A percentile compares a stretch with the other conserved stretches of the same genome.
phyloP scores from a whole-genome alignment of 2,888 invertebrate genomes.

The Hedychridium roseum region DNA sequence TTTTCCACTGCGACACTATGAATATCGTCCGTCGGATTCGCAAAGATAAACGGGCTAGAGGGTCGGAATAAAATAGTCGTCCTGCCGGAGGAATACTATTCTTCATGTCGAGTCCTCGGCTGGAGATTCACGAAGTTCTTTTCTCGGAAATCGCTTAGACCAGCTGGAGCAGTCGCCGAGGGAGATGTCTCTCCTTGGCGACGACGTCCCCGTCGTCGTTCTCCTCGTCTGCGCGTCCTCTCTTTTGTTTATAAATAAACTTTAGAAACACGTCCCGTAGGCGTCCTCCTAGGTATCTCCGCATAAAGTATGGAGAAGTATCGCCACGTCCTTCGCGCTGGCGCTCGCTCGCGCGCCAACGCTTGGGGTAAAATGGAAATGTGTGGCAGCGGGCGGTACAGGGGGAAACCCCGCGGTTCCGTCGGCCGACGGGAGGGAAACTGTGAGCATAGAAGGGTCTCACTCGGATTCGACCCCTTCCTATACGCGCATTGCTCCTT shows the following conservation, averaged over 20 bases:
- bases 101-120: conserved; percentile 8
- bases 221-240: neutral
- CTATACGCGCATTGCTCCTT: no score
- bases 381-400: conserved; percentile 48
- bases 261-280: conserved; percentile 8
- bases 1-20: no score
- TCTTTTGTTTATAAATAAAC: conserved; percentile 37
- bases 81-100: conserved; percentile 13
- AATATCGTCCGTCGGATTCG: no score
- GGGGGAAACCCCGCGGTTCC: conserved; percentile 51
- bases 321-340: conserved; percentile 29
- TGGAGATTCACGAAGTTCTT: conserved; percentile 6
- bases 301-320: conserved; percentile 28
- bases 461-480: no score
- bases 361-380: conserved; percentile 57
- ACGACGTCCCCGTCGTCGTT: neutral
- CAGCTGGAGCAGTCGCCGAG: conserved; percentile 10
- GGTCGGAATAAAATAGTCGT: neutral
- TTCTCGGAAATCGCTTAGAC: conserved; percentile 23
- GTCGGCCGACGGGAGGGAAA: conserved; percentile 22
- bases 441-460: no score
- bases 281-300: conserved; percentile 26
- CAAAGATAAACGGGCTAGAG: conserved; percentile 4
- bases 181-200: conserved; percentile 19
- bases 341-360: no score